These are phyloP conservation scores for Meda fulgida DNA, from an alignment of 2,797 vertebrate species.

Conservation along the genomic window DNA sequence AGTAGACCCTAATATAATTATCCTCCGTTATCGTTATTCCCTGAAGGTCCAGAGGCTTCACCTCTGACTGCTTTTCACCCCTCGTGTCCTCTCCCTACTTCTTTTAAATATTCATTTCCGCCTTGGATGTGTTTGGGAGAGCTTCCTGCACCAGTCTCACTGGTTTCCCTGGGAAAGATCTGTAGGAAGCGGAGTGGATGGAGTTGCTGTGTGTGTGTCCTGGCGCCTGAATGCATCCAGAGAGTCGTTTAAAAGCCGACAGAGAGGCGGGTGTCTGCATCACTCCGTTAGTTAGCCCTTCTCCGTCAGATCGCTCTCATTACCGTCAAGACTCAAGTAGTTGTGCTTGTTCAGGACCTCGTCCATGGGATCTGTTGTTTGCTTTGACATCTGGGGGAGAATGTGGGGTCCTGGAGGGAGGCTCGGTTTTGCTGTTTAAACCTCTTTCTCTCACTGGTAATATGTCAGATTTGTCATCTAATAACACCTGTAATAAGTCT, in stretches of 20 bases:
- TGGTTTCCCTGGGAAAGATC: constrained; percentile 76
- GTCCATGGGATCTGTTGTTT: constrained; percentile 54
- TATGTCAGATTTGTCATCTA: constrained; percentile 41
- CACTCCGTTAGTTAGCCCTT: constrained; percentile 3
- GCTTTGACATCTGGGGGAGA: constrained; percentile 41
- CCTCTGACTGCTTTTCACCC: constrained; percentile 61
- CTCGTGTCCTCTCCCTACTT: constrained; percentile 60
- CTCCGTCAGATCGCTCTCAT: constrained; percentile 35
- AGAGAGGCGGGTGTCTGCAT: constrained; percentile 34
- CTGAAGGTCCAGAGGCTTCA: constrained; percentile 28
- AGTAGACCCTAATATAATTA: not conserved
- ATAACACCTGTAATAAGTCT: constrained; percentile 26
- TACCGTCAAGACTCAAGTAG: constrained; percentile 29
- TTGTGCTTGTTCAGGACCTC: constrained; percentile 52
- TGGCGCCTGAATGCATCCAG: constrained; percentile 46
- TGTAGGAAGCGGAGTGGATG: constrained; percentile 70
- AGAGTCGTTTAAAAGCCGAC: constrained; percentile 41
- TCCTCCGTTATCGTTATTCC: not conserved
- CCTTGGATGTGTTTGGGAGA: constrained; percentile 72
- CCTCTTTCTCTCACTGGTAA: constrained; percentile 36
- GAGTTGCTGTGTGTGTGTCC: constrained; percentile 49
- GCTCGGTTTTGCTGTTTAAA: constrained; percentile 51
- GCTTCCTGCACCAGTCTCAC: constrained; percentile 76
- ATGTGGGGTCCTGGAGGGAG: constrained; percentile 42
- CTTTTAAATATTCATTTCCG: constrained; percentile 79